A percentile compares a stretch with the other conserved stretches of the same genome.
phyloP scores from a whole-genome alignment of 1,140 invertebrate species.

The Telenomus remus region DNA sequence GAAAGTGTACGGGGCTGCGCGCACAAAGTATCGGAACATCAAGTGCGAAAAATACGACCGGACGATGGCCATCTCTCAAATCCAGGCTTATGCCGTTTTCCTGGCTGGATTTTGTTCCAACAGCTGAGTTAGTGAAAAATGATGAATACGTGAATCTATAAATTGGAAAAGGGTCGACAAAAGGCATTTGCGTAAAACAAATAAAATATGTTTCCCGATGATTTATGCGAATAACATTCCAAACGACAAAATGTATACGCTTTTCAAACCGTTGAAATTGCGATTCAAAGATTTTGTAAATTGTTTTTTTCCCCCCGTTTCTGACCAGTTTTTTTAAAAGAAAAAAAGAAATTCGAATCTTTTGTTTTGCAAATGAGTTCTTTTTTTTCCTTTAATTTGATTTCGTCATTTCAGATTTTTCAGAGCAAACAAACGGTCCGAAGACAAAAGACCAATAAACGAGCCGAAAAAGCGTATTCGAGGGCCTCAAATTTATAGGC shows the following conservation, averaged over 20 bases:
- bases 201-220: background rate
- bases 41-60: conserved; percentile 42
- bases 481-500: background rate
- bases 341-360: background rate
- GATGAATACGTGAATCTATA: conserved; percentile 59
- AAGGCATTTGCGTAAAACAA: conserved; percentile 9
- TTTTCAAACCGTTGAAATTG: too few species aligned
- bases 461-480: background rate
- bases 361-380: background rate
- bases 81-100: conserved; percentile 50
- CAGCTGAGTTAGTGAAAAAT: conserved; percentile 36
- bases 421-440: background rate
- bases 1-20: conserved; percentile 21
- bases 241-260: too few species aligned
- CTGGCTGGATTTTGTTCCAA: conserved; percentile 61
- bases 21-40: conserved; percentile 3
- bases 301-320: too few species aligned
- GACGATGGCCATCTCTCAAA: conserved; percentile 63
- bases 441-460: background rate
- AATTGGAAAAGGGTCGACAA: conserved; percentile 21
- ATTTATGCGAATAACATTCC: background rate
- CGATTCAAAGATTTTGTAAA: too few species aligned
- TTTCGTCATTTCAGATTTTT: background rate
- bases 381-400: background rate
- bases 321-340: too few species aligned